Conservation (phyloP, 2,113 vertebrate genomes). For the Pollimyrus isidori region DNA sequence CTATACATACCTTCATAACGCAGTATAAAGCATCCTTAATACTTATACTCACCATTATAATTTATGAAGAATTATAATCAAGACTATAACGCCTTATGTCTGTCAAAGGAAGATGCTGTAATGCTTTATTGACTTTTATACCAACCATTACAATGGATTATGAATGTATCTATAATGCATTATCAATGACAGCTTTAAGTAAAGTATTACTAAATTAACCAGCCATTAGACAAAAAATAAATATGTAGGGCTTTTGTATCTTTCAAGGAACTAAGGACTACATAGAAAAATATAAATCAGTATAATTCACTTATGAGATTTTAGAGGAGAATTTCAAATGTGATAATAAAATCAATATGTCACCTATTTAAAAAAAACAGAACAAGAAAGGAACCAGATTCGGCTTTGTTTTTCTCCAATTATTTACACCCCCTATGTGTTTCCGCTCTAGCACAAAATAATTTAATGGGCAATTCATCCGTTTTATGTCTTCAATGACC, state of each 20-base stretch:
- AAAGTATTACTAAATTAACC: neutral
- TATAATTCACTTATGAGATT: neutral
- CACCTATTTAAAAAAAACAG: neutral
- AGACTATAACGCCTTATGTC: neutral
- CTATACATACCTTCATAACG: neutral
- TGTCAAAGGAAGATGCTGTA: neutral
- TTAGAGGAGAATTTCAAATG: neutral
- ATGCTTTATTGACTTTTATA: neutral
- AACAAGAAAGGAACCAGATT: neutral
- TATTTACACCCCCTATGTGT: neutral
- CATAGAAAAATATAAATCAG: neutral
- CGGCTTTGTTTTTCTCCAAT: neutral
- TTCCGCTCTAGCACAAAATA: neutral
- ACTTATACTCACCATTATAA: neutral
- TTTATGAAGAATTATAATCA: neutral
- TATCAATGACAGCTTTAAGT: neutral
- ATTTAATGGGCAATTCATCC: neutral
- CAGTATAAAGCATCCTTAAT: neutral
- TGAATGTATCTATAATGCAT: neutral
- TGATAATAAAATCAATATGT: neutral
- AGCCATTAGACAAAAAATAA: neutral
- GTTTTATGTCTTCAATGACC: slow-evolving; percentile 2
- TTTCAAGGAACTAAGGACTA: neutral
- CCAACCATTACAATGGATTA: neutral
- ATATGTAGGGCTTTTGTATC: neutral